phyloP scores from a whole-genome alignment of 2,888 invertebrate species.

The Leptogaster cylindrica region DNA sequence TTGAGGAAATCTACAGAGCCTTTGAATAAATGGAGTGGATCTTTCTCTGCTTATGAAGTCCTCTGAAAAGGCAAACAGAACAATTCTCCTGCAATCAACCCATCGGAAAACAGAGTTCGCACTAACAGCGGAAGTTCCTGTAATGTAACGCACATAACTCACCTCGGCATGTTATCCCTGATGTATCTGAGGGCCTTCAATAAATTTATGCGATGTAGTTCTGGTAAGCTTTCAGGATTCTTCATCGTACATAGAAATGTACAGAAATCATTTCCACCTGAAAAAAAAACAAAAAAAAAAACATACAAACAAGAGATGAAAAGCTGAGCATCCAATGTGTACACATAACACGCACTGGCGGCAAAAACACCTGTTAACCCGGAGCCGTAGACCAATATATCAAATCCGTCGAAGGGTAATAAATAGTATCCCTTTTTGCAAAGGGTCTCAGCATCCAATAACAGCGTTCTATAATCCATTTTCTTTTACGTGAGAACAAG shows the following conservation, averaged over 20 bases:
- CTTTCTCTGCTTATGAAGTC: too few relatives aligned
- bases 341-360: slow-evolving; percentile 18
- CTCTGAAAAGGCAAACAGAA: too few relatives aligned
- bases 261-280: slow-evolving; percentile 65
- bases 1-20: too few relatives aligned
- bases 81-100: too few relatives aligned
- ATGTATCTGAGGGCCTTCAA: slow-evolving; percentile 61
- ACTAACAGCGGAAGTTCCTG: too few relatives aligned
- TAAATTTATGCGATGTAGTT: slow-evolving; percentile 61
- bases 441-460: slow-evolving; percentile 33
- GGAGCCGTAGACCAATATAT: slow-evolving; percentile 32
- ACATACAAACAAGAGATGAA: slow-evolving; percentile 46
- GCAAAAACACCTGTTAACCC: slow-evolving; percentile 38
- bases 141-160: slow-evolving; percentile 59
- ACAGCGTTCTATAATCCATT: slow-evolving; percentile 41
- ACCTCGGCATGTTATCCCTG: slow-evolving; percentile 64
- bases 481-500: slow-evolving; percentile 37
- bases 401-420: slow-evolving; percentile 37
- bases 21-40: too few relatives aligned
- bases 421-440: slow-evolving; percentile 35
- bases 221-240: slow-evolving; percentile 56
- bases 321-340: slow-evolving; percentile 49
- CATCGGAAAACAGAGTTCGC: too few relatives aligned
- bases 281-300: slow-evolving; percentile 18
- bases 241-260: slow-evolving; percentile 61